Percentiles rank a stretch among this genome's conserved stretches.
Conservation (phyloP, 2,797 vertebrate genomes). For the Balearica regulorum region DNA sequence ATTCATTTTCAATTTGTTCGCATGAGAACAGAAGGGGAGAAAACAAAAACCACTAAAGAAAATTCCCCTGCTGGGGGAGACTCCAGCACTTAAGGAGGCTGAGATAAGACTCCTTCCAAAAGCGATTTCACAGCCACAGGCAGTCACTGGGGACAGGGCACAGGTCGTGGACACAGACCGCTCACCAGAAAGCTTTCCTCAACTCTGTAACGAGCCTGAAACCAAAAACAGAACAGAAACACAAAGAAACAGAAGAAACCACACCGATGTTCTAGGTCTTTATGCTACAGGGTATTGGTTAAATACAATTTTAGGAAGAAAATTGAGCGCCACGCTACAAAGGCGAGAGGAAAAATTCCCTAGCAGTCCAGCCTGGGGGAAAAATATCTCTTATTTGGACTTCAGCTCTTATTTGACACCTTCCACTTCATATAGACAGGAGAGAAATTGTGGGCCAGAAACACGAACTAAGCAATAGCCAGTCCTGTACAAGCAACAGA, state of each 20-base stretch:
- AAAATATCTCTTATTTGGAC: background rate
- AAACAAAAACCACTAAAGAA: constrained; percentile 5
- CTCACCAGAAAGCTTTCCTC: background rate
- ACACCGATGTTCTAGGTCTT: background rate
- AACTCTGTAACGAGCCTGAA: background rate
- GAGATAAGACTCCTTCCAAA: background rate
- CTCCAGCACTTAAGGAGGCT: background rate
- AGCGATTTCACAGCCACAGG: background rate
- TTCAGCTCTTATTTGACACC: background rate
- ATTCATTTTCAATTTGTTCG: background rate
- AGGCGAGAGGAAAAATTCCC: background rate
- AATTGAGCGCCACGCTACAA: background rate
- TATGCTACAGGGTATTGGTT: background rate
- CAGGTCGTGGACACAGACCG: background rate
- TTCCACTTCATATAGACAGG: background rate
- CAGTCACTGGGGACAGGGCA: background rate
- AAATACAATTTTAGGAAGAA: background rate
- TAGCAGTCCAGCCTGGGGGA: background rate
- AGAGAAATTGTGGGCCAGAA: background rate
- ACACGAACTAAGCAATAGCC: background rate
- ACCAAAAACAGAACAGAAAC: background rate
- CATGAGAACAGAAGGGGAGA: background rate
- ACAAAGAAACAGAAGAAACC: background rate
- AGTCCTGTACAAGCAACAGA: background rate
- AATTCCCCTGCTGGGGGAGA: background rate